Evolutionary conservation across 1,140 invertebrate species (phyloP), one percentile per base, ranked within the genome.

Genomic region (Galleria mellonella): DNA sequence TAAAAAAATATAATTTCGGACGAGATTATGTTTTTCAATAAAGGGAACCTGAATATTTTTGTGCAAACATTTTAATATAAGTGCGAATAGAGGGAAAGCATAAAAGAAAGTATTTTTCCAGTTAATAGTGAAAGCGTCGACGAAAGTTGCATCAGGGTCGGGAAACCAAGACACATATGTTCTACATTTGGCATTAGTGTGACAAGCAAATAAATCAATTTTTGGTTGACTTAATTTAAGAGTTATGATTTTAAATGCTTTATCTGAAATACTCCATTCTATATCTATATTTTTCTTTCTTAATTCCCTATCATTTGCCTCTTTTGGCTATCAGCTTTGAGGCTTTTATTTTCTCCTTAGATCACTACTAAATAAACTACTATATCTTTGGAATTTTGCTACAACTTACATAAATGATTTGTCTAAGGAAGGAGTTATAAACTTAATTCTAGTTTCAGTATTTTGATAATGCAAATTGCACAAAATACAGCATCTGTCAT

Each of bases 181-280:
- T 0, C n/a, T 9, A 35, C 55, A 60, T 40, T 62, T 69, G 0
- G 35, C 32, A 32, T 55, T 65, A 4, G 9, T 17, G 10, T 51
- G 30, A 31, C 50, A 61, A 11, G 64, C 64, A 17, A 64, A 63
- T 9, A 64, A 33, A 32, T 62, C 61, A 1, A 62, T 59, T 6
- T 44, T 10, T 13, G 60, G 62, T 13, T 30, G 7, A 1, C 55
- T 59, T 6, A 62, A 55, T 7, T 15, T 9, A 13, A 10, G 6
- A 7, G 9, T 35, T 4, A 55, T 46, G 0, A 2, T 28, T 28
- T 54, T 9, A 32, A 47, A 67, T 1, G 45, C 45, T 0, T 7
- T 2, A 8, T 45, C 28, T 1, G 56, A 54, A 0, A 63, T 31
- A 14, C 28, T 9, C 47, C 54, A 61, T 27, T 67, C 56, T 0